These are phyloP conservation scores for Meda fulgida DNA, from an alignment of 2,797 vertebrate genomes.

Conservation along the genomic window DNA sequence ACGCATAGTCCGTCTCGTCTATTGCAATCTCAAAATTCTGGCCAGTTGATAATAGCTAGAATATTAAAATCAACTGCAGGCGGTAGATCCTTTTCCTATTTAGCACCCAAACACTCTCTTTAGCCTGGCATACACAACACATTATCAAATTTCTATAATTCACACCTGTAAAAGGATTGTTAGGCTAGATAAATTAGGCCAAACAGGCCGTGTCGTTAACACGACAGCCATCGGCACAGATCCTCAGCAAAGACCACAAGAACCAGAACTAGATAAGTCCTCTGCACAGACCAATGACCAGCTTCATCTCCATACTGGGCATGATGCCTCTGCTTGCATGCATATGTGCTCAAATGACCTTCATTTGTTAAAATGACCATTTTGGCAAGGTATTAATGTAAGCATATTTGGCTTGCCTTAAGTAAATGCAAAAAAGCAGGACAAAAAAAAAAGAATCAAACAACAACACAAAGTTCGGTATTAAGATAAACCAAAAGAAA, in stretches of 20 bases:
- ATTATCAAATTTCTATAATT: neutral
- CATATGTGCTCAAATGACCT: neutral
- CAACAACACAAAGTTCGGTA: neutral
- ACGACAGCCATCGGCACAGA: no score
- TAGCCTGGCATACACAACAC: neutral
- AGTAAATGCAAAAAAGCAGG: neutral
- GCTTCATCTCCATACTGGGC: no score
- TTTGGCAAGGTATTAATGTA: neutral
- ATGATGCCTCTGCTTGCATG: neutral
- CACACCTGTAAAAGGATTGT: neutral
- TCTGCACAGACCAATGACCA: no score
- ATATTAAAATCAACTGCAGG: no score
- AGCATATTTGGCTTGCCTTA: no score
- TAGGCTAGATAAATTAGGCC: neutral
- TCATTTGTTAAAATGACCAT: neutral
- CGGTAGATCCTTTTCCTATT: neutral
- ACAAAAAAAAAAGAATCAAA: neutral
- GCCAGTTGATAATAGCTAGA: no score
- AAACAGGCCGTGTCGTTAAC: no score
- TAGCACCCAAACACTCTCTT: neutral
- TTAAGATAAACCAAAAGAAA: neutral
- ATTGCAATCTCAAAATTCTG: no score
- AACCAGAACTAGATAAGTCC: no score
- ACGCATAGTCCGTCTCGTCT: no score
- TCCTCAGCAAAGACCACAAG: no score